Evolutionary conservation across 2,797 vertebrate species (phyloP).

Genomic region (Threskiornis aethiopicus): DNA sequence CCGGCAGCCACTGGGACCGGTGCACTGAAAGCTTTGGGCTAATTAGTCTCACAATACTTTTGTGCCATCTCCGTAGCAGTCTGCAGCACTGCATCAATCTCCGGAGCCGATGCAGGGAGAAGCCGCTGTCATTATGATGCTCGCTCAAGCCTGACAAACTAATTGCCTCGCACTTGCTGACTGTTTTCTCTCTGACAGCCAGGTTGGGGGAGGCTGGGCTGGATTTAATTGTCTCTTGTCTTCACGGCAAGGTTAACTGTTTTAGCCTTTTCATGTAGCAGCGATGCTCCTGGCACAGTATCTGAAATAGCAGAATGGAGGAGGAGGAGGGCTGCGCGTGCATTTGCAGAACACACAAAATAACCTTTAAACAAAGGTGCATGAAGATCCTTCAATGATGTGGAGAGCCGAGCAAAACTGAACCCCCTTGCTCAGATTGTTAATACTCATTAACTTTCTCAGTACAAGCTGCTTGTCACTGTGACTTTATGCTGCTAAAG

Average conservation of each 20-base stretch:
- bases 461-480: background rate
- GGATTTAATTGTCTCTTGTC: constrained; percentile 36
- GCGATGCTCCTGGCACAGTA: accelerated
- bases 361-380: background rate
- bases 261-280: background rate
- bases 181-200: background rate
- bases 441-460: constrained; percentile 28
- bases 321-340: background rate
- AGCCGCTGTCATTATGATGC: constrained; percentile 30
- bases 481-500: background rate
- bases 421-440: background rate
- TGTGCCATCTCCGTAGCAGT: background rate
- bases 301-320: background rate
- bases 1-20: accelerated
- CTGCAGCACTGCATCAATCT: background rate
- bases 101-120: background rate
- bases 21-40: background rate
- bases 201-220: background rate
- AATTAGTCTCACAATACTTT: constrained; percentile 13
- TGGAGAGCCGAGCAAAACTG: accelerated
- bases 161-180: background rate
- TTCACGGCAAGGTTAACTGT: background rate
- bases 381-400: background rate
- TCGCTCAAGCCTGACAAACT: constrained; percentile 44
- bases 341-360: background rate